phyloP scores from a whole-genome alignment of 1,140 invertebrate species.

The Papilio polyxenes region DNA sequence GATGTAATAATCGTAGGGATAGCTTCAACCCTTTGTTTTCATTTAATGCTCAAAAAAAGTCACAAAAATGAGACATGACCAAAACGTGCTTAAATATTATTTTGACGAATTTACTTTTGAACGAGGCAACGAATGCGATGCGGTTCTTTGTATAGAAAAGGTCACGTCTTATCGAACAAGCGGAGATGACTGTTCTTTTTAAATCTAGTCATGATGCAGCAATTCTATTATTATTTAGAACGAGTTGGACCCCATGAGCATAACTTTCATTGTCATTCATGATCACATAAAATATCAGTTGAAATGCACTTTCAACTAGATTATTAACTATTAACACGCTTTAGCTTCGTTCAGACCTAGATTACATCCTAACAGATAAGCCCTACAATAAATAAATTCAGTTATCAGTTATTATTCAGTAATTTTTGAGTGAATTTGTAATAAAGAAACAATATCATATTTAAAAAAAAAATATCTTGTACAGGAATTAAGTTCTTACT shows the following conservation, averaged over 20 bases:
- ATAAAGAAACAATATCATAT: no score
- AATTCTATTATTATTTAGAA: background rate
- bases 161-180: conserved; percentile 61
- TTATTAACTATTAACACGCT: background rate
- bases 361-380: background rate
- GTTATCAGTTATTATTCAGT: no score
- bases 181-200: conserved; percentile 33
- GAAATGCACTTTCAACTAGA: background rate
- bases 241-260: background rate
- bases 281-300: background rate
- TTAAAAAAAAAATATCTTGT: no score
- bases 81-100: conserved; percentile 61
- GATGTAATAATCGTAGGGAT: background rate
- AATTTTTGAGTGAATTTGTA: no score
- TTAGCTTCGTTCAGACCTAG: background rate
- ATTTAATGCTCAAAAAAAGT: background rate
- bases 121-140: conserved; percentile 54
- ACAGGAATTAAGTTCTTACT: no score
- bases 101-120: conserved; percentile 55
- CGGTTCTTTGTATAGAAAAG: conserved; percentile 66
- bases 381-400: background rate
- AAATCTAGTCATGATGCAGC: conserved; percentile 5
- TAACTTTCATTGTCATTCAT: background rate
- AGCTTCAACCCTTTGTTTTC: background rate
- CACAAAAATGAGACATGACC: conserved; percentile 36